Percentiles rank a stretch among this genome's conserved stretches.
phyloP scores from a whole-genome alignment of 2,888 invertebrate species.

The Zaprionus bogoriensis region DNA sequence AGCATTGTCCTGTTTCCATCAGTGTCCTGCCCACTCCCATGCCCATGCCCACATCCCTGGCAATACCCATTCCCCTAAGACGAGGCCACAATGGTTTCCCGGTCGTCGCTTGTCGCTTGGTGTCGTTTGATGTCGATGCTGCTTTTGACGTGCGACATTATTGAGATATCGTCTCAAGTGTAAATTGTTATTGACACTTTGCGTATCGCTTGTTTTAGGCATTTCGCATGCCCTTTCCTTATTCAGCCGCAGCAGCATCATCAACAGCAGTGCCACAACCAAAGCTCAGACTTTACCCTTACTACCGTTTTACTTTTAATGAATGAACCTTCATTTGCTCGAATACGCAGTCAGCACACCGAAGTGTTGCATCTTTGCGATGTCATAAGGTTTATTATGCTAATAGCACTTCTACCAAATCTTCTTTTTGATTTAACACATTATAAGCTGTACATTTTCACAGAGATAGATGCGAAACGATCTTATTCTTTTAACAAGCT shows the following conservation, averaged over 20 bases:
- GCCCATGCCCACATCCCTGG: neutral
- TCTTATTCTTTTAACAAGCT: no score
- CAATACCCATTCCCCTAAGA: neutral
- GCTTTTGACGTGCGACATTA: constrained; percentile 70
- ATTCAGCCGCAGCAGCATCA: constrained; percentile 30
- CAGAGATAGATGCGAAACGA: no score
- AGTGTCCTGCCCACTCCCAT: neutral
- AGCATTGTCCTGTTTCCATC: constrained; percentile 25
- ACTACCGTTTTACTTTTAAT: no score
- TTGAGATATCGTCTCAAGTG: constrained; percentile 78
- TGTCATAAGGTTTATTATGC: no score
- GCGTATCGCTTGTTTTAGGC: constrained; percentile 50
- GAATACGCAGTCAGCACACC: no score
- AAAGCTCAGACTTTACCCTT: constrained; percentile 5
- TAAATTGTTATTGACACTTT: constrained; percentile 78
- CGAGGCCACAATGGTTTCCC: constrained; percentile 12
- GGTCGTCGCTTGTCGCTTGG: constrained; percentile 2
- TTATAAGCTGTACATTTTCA: no score
- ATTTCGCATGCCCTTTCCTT: constrained; percentile 2
- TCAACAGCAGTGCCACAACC: constrained; percentile 57
- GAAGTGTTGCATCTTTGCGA: no score
- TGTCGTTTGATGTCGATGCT: constrained; percentile 32
- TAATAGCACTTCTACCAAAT: no score
- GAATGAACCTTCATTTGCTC: no score
- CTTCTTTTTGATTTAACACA: no score